Evolutionary conservation across 2,113 vertebrate genomes (phyloP).

Genomic region (Syrmaticus mikado): DNA sequence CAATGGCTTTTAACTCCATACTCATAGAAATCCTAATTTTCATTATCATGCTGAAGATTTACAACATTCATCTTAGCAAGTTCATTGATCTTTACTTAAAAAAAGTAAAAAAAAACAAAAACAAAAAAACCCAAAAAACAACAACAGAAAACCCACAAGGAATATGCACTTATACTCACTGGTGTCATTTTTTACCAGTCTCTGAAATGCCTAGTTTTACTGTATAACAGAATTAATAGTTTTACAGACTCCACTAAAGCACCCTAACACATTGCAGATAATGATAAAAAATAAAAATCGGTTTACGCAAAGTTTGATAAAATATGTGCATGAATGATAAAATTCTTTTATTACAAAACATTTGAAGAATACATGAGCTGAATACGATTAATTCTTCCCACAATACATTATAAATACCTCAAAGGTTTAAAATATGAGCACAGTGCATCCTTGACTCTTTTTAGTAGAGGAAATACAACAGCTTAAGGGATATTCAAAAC

Average conservation of each 20-base stretch:
- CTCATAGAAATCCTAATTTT: background rate
- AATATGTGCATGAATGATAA: background rate
- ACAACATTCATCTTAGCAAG: background rate
- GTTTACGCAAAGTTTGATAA: background rate
- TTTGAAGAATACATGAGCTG: background rate
- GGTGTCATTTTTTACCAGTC: background rate
- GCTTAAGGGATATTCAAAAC: background rate
- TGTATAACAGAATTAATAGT: background rate
- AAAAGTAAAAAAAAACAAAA: too few relatives aligned
- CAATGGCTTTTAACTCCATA: background rate
- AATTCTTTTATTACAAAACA: background rate
- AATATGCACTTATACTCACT: background rate
- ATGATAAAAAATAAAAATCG: background rate
- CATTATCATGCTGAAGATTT: background rate
- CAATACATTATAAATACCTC: background rate
- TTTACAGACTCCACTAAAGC: background rate
- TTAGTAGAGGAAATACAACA: background rate
- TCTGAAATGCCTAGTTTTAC: background rate
- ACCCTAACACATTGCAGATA: background rate
- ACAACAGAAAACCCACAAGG: background rate
- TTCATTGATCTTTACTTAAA: background rate
- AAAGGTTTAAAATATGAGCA: background rate
- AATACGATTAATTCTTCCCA: background rate
- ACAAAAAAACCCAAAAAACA: too few relatives aligned
- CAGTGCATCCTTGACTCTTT: background rate